Conservation (phyloP, 2,797 vertebrate genomes). For the Staurois parvus region DNA sequence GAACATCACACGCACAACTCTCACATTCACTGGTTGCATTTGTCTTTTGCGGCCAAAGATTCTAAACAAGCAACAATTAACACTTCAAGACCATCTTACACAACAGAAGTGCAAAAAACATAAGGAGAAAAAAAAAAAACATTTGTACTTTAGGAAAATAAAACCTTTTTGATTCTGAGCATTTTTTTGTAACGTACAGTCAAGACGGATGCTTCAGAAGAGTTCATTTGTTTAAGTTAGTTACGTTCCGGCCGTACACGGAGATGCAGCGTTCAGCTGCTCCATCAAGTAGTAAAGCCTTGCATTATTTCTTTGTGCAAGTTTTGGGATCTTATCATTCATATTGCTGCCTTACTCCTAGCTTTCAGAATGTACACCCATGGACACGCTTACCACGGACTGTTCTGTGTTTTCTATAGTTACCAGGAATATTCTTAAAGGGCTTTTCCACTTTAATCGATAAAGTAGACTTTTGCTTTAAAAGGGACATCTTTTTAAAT, state of each 20-base stretch:
- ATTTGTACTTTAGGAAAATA: slow-evolving; percentile 72
- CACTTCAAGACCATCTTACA: slow-evolving; percentile 67
- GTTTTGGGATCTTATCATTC: slow-evolving; percentile 72
- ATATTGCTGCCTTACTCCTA: slow-evolving; percentile 81
- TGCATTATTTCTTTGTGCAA: slow-evolving; percentile 75
- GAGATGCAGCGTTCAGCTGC: slow-evolving; percentile 63
- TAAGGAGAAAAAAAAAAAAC: slow-evolving; percentile 20
- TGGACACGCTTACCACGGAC: slow-evolving; percentile 68
- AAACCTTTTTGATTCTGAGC: slow-evolving; percentile 73
- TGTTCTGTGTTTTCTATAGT: slow-evolving; percentile 69
- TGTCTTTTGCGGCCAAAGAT: slow-evolving; percentile 83
- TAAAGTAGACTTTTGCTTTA: slow-evolving; percentile 61
- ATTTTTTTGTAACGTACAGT: slow-evolving; percentile 76
- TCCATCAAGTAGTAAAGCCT: slow-evolving; percentile 66
- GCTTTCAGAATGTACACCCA: slow-evolving; percentile 81
- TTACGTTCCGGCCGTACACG: slow-evolving; percentile 61
- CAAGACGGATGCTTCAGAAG: slow-evolving; percentile 75
- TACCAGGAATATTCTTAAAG: slow-evolving; percentile 69
- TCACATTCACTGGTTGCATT: slow-evolving; percentile 69
- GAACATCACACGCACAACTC: slow-evolving; percentile 69
- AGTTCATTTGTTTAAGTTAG: slow-evolving; percentile 69
- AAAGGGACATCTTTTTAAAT: neutral
- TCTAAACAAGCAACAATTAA: slow-evolving; percentile 72
- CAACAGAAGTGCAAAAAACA: slow-evolving; percentile 38
- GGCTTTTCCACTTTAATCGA: slow-evolving; percentile 75